Evolutionary conservation across 2,113 vertebrate species (phyloP), one percentile per base, ranked within the genome.

Genomic region (Odocoileus virginianus): DNA sequence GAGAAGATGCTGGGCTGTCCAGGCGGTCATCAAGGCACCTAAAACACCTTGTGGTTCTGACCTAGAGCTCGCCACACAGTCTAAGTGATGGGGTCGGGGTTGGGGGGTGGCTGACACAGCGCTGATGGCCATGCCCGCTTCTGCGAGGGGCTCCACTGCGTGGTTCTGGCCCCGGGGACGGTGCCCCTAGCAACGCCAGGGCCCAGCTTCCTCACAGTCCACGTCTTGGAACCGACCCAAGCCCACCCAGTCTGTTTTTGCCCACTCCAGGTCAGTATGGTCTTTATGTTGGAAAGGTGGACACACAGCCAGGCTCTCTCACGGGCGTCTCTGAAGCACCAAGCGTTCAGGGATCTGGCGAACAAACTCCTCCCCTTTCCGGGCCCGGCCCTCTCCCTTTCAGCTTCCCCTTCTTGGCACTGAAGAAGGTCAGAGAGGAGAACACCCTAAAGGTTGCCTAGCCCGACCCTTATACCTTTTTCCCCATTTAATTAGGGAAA

Each of bases 121-220:
- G 0, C 1, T 0, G 14, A 21, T 0, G 40, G 33, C 33, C 64
- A 28, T 0, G 0, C 2, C 67, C 54, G 52, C 21, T 14, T 55
- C n/a, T 4, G 33, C 0, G 16, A 78, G 5, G 15, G 47, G 30
- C 28, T 9, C n/a, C 64, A 6, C 12, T 10, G 89, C 78, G 28
- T 1, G 4, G 5, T 11, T 25, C 0, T 30, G 58, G 43, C 11
- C 43, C 52, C 0, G 0, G 28, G 5, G 79, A 36, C n/a, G 0
- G 25, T 14, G 16, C 54, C 67, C 60, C 7, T 0, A 5, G 87
- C 5, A 14, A 21, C 11, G 5, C 60, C 25, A 7, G 36, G 50
- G 4, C 55, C 88, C n/a, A 36, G 52, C 7, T 15, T 36, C 57
- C 17, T 14, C 5, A 10, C 5, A 21, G 11, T 5, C 21, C 43